Evolutionary conservation across 2,113 vertebrate genomes (phyloP).

Genomic region (Triplophysa tibetana): DNA sequence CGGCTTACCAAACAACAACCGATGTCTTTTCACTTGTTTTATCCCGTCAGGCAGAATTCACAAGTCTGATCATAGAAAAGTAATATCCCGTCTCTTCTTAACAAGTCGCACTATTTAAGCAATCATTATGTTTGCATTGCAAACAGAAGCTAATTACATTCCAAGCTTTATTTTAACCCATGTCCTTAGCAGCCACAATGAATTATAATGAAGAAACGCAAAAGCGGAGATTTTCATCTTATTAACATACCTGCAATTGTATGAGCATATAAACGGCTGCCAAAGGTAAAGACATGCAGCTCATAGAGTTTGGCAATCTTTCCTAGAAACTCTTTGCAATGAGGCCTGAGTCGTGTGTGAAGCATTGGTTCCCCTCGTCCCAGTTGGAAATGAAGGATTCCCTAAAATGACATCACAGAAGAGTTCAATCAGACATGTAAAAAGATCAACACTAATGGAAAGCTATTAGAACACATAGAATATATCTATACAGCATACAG

Average conservation of each 20-base stretch:
- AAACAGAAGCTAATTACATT: too few species aligned
- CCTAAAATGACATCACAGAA: slow-evolving; percentile 69
- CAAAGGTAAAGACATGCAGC: slow-evolving; percentile 96
- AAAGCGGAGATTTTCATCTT: neutral
- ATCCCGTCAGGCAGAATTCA: too few species aligned
- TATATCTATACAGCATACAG: neutral
- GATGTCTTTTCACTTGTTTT: too few species aligned
- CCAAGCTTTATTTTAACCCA: too few species aligned
- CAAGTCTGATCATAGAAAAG: too few species aligned
- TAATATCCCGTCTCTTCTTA: too few species aligned
- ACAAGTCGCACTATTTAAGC: too few species aligned
- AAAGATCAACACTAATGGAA: too few species aligned
- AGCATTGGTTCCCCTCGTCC: slow-evolving; percentile 95
- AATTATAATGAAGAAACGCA: too few species aligned
- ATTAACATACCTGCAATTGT: slow-evolving; percentile 88
- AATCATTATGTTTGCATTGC: too few species aligned
- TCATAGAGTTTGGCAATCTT: slow-evolving; percentile 95
- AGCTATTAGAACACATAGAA: neutral
- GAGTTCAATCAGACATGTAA: neutral
- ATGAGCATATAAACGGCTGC: slow-evolving; percentile 97
- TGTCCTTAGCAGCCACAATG: too few species aligned
- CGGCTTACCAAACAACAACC: too few species aligned
- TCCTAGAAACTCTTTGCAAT: slow-evolving; percentile 95
- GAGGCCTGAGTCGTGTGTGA: slow-evolving; percentile 93
- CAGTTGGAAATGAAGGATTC: slow-evolving; percentile 97